Evolutionary conservation across 2,888 invertebrate species (phyloP), one percentile per base, ranked within the genome.

Genomic region (Ramazzottius varieornatus): DNA sequence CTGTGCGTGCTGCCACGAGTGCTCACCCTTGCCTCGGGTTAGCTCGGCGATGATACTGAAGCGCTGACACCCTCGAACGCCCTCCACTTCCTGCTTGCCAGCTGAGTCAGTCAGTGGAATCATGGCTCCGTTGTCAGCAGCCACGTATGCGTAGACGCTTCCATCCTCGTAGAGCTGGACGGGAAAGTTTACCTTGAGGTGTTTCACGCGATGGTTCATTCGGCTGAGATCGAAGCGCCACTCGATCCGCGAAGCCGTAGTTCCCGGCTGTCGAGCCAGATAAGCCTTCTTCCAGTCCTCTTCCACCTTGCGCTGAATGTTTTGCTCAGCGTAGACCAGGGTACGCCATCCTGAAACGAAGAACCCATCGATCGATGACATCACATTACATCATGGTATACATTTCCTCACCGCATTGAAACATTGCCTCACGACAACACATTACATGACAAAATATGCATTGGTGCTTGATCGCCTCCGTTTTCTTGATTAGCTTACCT

Each of bases 1-100:
- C 76, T 96, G 96, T 2, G 93, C 83, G 74, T 94, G 91, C 73
- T 96, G 96, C 91, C 93, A 94, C 1, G 86, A 83, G 54, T 77
- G 74, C 65, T 81, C 79, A 0, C 88, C 88, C 63, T 77, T 75
- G 0, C 93, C 92, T n/a, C 86, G 86, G 0, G 74, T 75, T 66
- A 93, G 54, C 29, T 54, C 54, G 4, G 54, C 54, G 29, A 54
- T 54, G 54, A 54, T 54, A 13, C 16, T 16, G 29, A 54, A 54
- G 29, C 54, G 54, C 54, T 54, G 54, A 29, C 20, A 29, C 4
- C 54, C 54, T 4, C 20, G n/a, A 4, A 29, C 54, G 54, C 20
- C 54, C 16, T 16, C 20, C 8, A 54, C 24, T 29, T 54, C 54
- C 29, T 54, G 54, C 4, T 24, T 54, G 54, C 29, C 16, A 54